A percentile compares a stretch with the other conserved stretches of the same genome.
phyloP scores from a whole-genome alignment of 2,888 invertebrate species.

The Melitaea athalia region DNA sequence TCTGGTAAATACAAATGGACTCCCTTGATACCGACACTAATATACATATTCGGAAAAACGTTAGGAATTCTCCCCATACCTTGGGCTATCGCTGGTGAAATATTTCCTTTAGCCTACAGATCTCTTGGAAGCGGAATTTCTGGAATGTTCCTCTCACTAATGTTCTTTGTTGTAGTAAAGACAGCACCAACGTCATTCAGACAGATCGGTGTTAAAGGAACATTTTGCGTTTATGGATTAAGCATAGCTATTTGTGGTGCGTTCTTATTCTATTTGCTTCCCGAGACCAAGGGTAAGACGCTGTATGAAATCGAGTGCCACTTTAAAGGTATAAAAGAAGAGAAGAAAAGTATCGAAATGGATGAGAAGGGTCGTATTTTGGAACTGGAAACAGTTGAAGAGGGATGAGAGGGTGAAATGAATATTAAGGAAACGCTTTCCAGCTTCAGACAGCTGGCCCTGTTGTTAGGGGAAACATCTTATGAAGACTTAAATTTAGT shows the following conservation, averaged over 20 bases:
- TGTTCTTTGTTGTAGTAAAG: constrained; percentile 86
- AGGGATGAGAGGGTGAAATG: constrained; percentile 55
- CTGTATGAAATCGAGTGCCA: constrained; percentile 85
- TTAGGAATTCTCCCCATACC: constrained; percentile 85
- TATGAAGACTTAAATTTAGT: constrained; percentile 24
- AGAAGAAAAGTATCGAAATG: constrained; percentile 29
- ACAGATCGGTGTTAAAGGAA: constrained; percentile 79
- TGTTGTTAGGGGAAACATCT: constrained; percentile 45
- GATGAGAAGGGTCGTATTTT: constrained; percentile 67
- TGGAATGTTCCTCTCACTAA: constrained; percentile 83
- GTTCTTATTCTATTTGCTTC: constrained; percentile 83
- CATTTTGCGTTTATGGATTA: constrained; percentile 83
- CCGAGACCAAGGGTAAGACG: constrained; percentile 86
- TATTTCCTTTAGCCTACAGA: constrained; percentile 84
- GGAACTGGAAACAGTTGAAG: constrained; percentile 66
- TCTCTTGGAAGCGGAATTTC: constrained; percentile 86
- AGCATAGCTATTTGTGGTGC: constrained; percentile 80
- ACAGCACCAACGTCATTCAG: constrained; percentile 82
- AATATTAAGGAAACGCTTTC: constrained; percentile 56
- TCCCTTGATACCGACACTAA: constrained; percentile 75
- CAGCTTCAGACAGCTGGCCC: constrained; percentile 55
- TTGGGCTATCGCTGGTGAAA: constrained; percentile 88
- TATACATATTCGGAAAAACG: constrained; percentile 82
- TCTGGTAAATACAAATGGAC: constrained; percentile 66
- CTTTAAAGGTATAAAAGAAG: constrained; percentile 61